phyloP scores from a whole-genome alignment of 2,113 vertebrate species.

The Dicrurus megarhynchus region DNA sequence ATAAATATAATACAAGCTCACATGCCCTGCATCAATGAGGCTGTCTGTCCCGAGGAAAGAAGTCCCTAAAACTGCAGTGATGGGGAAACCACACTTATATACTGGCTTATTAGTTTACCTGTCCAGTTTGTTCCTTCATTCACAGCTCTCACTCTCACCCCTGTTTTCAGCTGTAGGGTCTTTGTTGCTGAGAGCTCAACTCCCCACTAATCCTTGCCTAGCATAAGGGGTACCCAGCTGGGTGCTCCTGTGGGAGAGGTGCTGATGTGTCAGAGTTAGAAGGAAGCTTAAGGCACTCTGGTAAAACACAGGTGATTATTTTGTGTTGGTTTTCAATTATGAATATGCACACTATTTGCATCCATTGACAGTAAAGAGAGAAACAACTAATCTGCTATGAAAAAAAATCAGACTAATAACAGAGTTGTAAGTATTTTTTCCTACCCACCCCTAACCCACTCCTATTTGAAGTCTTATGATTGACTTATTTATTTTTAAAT shows the following conservation, averaged over 20 bases:
- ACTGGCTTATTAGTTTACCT: not conserved
- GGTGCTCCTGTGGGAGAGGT: not conserved
- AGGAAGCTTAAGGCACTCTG: not conserved
- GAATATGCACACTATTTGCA: not conserved
- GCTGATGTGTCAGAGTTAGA: not conserved
- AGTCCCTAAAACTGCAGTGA: not conserved
- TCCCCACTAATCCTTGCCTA: rapidly evolving
- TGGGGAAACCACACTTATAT: not conserved
- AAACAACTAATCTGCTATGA: not conserved
- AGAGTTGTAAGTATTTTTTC: not conserved
- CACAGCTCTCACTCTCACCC: not conserved
- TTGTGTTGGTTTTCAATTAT: not conserved
- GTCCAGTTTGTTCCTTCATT: not conserved
- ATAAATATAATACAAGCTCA: not conserved
- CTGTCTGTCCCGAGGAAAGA: not conserved
- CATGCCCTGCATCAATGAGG: not conserved
- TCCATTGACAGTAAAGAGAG: not conserved
- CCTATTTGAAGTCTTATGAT: not conserved
- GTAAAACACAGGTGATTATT: not conserved
- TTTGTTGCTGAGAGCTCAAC: not conserved
- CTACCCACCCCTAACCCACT: not conserved
- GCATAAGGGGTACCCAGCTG: rapidly evolving
- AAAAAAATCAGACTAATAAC: not conserved
- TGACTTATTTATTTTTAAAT: not conserved
- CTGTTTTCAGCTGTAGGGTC: not conserved